phyloP scores from a whole-genome alignment of 2,797 vertebrate genomes.

The Enteromius fasciolatus region DNA sequence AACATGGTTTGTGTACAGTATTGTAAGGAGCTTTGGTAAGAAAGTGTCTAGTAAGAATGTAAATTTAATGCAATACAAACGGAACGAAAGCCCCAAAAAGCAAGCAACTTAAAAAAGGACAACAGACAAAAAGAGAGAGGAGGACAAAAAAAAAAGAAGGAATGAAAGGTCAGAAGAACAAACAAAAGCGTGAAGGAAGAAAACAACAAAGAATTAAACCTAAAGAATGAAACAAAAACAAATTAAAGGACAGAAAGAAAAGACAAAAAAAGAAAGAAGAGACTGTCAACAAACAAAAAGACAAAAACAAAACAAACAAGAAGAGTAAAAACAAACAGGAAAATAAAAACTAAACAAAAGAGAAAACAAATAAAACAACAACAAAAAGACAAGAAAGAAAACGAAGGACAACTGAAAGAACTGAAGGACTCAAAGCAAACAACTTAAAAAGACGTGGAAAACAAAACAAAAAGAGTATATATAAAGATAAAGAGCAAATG shows the following conservation, averaged over 20 bases:
- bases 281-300: neutral
- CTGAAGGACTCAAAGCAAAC: too few relatives aligned
- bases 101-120: neutral
- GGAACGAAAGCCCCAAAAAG: neutral
- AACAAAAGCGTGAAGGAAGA: neutral
- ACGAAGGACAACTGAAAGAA: too few relatives aligned
- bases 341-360: neutral
- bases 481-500: neutral
- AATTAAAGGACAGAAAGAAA: neutral
- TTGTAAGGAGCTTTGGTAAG: neutral
- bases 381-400: too few relatives aligned
- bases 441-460: neutral
- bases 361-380: neutral
- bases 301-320: neutral
- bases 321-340: neutral
- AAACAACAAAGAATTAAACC: neutral
- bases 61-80: slow-evolving; percentile 4
- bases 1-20: neutral
- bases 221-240: neutral
- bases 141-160: neutral
- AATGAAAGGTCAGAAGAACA: neutral
- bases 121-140: neutral
- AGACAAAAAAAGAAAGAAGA: neutral
- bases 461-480: neutral
- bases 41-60: slow-evolving; percentile 17